Percentiles rank a stretch among this genome's conserved stretches.
Evolutionary conservation across 2,888 invertebrate species (phyloP).

Genomic region (Trachelus iudaicus): DNA sequence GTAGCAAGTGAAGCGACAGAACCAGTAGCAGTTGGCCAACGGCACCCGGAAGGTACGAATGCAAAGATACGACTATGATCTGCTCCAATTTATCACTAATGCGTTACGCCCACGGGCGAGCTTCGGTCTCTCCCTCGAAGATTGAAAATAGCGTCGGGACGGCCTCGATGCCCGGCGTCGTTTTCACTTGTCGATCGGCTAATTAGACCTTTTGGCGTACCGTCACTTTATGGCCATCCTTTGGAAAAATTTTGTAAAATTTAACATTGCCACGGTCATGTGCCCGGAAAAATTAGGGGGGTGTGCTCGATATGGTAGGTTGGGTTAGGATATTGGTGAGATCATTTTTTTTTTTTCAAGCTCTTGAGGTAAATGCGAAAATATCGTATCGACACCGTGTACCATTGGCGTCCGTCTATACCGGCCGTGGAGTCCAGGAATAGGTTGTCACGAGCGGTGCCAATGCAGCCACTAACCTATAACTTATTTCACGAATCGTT

Average conservation of each 20-base stretch:
- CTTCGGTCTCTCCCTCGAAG: constrained; percentile 1
- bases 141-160: constrained; percentile 1
- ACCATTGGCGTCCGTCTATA: constrained; percentile 25
- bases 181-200: constrained; percentile 51
- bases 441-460: constrained; percentile 65
- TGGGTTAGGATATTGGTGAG: not conserved
- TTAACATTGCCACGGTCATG: not conserved
- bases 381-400: not conserved
- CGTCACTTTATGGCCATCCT: not conserved
- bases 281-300: not conserved
- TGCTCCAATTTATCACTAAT: constrained; percentile 59
- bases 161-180: constrained; percentile 16
- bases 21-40: constrained; percentile 54
- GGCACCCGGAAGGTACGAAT: constrained; percentile 57
- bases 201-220: constrained; percentile 5
- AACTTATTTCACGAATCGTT: constrained; percentile 67
- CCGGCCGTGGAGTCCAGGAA: constrained; percentile 59
- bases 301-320: not conserved
- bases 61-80: constrained; percentile 55
- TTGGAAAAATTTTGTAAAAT: not conserved
- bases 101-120: constrained; percentile 45
- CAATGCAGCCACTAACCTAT: constrained; percentile 67
- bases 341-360: not conserved
- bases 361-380: not conserved
- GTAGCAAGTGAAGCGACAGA: constrained; percentile 44